These are phyloP conservation scores for Cyclophora punctaria DNA, from an alignment of 2,888 invertebrate species.

Conservation along the genomic window DNA sequence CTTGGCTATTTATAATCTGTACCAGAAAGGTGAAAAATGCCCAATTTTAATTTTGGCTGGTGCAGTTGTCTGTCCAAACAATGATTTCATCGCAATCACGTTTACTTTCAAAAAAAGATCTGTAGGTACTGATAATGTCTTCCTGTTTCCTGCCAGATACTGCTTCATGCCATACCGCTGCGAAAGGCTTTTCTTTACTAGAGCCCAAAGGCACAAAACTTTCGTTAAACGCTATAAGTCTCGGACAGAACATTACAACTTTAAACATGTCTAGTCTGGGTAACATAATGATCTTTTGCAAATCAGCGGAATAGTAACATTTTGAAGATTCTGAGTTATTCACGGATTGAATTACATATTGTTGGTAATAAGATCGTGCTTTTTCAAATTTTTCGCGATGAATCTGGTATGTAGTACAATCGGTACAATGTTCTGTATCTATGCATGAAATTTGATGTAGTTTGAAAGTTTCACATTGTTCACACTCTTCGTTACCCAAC, in stretches of 20 bases:
- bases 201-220: slow-evolving; percentile 11
- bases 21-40: not conserved
- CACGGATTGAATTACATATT: not conserved
- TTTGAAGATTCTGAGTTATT: slow-evolving; percentile 2
- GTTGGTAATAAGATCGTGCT: not conserved
- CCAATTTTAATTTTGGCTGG: not conserved
- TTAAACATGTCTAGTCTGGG: not conserved
- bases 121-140: slow-evolving; percentile 1
- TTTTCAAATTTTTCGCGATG: not conserved
- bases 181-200: slow-evolving; percentile 5
- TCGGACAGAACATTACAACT: not conserved
- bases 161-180: slow-evolving; percentile 11
- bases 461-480: slow-evolving; percentile 4
- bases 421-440: not conserved
- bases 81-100: not conserved
- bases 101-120: not conserved
- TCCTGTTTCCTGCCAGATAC: slow-evolving; percentile 9
- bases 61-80: not conserved
- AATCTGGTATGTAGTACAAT: slow-evolving; percentile 1
- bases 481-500: slow-evolving; percentile 13
- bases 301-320: slow-evolving; percentile 4
- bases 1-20: not conserved
- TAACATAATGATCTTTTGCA: slow-evolving; percentile 7
- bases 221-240: not conserved
- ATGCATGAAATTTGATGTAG: slow-evolving; percentile 3